Evolutionary conservation across 2,113 vertebrate genomes (phyloP).

Genomic region (Alexandromys fortis): DNA sequence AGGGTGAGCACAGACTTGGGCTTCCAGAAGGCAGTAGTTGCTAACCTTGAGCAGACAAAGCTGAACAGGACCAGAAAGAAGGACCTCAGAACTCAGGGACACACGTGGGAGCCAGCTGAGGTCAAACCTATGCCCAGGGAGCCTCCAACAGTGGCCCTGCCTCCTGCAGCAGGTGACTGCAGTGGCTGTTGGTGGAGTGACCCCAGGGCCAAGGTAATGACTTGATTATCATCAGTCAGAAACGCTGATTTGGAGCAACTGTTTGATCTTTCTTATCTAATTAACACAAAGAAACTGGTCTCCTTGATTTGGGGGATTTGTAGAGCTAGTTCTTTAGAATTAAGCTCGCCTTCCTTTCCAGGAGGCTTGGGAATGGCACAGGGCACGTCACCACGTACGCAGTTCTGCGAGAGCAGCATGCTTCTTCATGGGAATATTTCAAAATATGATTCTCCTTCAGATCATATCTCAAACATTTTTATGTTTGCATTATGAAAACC

Average conservation of each 20-base stretch:
- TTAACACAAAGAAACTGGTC: neutral
- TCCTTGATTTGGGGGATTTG: neutral
- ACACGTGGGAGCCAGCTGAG: rapidly evolving
- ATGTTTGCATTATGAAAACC: neutral
- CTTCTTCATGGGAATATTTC: neutral
- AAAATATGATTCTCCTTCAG: neutral
- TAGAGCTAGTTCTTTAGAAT: neutral
- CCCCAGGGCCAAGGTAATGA: neutral
- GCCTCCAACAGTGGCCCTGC: neutral
- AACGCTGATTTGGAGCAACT: neutral
- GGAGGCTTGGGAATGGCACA: neutral
- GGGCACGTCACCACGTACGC: neutral
- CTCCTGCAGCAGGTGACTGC: neutral
- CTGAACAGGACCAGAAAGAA: neutral
- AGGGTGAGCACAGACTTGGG: neutral
- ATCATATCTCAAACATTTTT: neutral
- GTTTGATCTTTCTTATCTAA: neutral
- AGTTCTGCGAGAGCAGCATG: neutral
- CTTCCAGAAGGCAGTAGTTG: neutral
- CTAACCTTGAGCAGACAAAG: neutral
- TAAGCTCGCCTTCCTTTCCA: neutral
- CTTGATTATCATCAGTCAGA: neutral
- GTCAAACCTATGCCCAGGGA: neutral
- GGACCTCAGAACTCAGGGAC: neutral
- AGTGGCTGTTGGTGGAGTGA: neutral